These are phyloP conservation scores for Exephanes ischioxanthus DNA, from an alignment of 2,888 invertebrate species.

Conservation along the genomic window DNA sequence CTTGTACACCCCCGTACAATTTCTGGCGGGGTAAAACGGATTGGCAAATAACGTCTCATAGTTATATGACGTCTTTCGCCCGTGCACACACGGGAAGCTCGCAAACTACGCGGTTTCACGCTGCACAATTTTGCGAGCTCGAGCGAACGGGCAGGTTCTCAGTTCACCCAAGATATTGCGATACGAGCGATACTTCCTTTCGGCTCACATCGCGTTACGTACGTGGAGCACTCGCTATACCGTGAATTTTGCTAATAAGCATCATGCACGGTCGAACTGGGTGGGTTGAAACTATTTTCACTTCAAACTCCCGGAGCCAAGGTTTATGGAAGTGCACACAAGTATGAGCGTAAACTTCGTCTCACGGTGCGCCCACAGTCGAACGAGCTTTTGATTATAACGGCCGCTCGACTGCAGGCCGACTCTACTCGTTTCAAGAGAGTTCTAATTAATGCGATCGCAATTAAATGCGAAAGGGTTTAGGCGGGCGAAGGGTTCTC, in stretches of 20 bases:
- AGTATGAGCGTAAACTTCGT: constrained; percentile 47
- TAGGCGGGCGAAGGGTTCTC: not conserved
- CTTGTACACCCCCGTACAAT: no score
- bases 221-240: not conserved
- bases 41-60: not conserved
- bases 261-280: constrained; percentile 49
- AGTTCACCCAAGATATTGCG: constrained; percentile 38
- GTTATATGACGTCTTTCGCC: not conserved
- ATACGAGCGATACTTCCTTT: constrained; percentile 29
- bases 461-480: constrained; percentile 36
- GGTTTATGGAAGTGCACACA: constrained; percentile 10
- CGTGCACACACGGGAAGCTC: not conserved
- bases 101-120: constrained; percentile 47
- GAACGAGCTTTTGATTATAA: constrained; percentile 59
- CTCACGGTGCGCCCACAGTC: constrained; percentile 23
- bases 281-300: constrained; percentile 41
- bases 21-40: not conserved
- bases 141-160: not conserved
- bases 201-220: not conserved
- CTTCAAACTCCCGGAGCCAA: constrained; percentile 3
- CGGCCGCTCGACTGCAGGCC: constrained; percentile 18
- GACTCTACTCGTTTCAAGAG: constrained; percentile 30
- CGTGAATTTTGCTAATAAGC: constrained; percentile 60
- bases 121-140: constrained; percentile 41
- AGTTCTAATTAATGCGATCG: constrained; percentile 57